These are phyloP conservation scores for Tetragnatha montana DNA, from an alignment of 2,888 invertebrate genomes.

Conservation along the genomic window DNA sequence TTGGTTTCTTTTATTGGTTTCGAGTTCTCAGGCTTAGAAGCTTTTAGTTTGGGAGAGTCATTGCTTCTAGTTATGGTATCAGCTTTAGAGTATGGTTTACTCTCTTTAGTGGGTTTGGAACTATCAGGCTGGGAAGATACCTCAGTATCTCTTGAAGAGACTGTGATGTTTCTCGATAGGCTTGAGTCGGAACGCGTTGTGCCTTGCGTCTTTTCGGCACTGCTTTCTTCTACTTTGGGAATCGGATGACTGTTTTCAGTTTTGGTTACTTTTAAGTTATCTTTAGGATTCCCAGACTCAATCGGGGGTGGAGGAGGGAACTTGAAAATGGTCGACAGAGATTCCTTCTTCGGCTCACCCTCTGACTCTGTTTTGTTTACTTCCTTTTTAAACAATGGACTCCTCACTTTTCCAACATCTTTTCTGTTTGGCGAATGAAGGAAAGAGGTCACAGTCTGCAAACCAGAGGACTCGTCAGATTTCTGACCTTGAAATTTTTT, in stretches of 20 bases:
- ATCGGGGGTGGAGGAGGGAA: conserved; percentile 59
- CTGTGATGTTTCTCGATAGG: conserved; percentile 37
- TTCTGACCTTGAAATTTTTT: conserved; percentile 62
- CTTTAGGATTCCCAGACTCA: neutral
- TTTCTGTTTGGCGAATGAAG: conserved; percentile 13
- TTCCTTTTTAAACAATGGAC: neutral
- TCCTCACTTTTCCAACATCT: neutral
- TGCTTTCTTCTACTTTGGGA: neutral
- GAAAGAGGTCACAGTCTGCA: conserved; percentile 6
- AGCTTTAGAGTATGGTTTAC: neutral
- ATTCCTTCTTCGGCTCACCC: conserved; percentile 32
- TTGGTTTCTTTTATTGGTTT: neutral
- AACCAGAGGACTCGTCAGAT: neutral
- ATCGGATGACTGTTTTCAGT: neutral
- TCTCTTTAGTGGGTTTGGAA: neutral
- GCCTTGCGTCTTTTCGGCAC: neutral
- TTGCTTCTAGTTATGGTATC: neutral
- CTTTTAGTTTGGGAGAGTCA: neutral
- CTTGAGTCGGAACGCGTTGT: conserved; percentile 56
- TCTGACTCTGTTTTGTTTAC: neutral
- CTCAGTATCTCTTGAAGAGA: conserved; percentile 3
- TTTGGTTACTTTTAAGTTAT: conserved; percentile 14
- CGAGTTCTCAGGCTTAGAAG: neutral
- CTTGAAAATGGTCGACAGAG: conserved; percentile 54
- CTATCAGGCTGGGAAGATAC: neutral